Base-by-base conservation (phyloP, 2,797 vertebrate genomes). In the Varecia variegata region DNA sequence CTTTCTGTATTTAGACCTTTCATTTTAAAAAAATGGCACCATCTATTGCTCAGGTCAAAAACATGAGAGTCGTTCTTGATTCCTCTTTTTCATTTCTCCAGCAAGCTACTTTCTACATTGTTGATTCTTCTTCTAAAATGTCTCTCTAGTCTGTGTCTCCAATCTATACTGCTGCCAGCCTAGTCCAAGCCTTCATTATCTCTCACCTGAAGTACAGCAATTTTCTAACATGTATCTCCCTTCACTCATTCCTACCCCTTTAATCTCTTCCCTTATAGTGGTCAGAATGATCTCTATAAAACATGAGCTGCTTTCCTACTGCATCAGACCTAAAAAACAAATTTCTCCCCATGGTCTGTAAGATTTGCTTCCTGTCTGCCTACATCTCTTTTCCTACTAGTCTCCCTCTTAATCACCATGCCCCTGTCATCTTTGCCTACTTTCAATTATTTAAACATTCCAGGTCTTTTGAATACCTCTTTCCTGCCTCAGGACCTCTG, bases 1-100 rank as follows among this genome's bases (percentile, higher is more conserved):
- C 40, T 87, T 79, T 73, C 25, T 38, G 14, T 38, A 9, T 5
- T 71, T 79, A 38, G 15, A 10, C 21, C 38, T 85, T 56, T 43
- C 21, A 2, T 81, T 79, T 70, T 54, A 94, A 94, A 68, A 21
- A 92, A 60, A 76, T 40, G 54, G 27, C 20, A 83, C 40, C 6
- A 50, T 77, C 25, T 93, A 65, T 45, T 82, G 32, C 68, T 88
- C n/a, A 74, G 43, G 11, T 93, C 73, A 94, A 50, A 94, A 96
- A 94, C 35, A 30, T 88, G 13, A 65, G n/a, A 95, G 54, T 74
- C 60, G 32, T 38, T 56, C 56, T 32, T 82, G 27, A 79, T 14
- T 60, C 32, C n/a, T 79, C 32, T 27, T 47, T 13, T 52, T 89
- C 23, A 40, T 80, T 94, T 89, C 47, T 27, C 12, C 21, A 73